phyloP scores from a whole-genome alignment of 2,888 invertebrate genomes.

The Galerucella nymphaeae region DNA sequence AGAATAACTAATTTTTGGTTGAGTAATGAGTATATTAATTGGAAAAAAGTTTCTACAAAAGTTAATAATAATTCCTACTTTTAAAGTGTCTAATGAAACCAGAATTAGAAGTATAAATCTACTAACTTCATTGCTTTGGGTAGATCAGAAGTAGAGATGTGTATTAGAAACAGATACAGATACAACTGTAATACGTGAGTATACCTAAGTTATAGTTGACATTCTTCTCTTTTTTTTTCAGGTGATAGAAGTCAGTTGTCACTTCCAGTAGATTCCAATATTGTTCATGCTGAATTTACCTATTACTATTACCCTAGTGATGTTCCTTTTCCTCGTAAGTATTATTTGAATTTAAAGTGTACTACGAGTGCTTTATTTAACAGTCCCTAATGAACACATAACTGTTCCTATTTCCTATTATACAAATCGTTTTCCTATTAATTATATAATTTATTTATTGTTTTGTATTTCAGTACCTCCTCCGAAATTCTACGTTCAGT shows the following conservation, averaged over 20 bases:
- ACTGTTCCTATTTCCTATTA: too few species aligned
- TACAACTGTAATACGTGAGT: background rate
- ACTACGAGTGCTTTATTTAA: too few species aligned
- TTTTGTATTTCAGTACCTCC: constrained; percentile 81
- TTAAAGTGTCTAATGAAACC: too few species aligned
- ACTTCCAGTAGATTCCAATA: constrained; percentile 89
- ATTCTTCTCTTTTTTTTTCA: constrained; percentile 50
- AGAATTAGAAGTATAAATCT: background rate
- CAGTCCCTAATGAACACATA: too few species aligned
- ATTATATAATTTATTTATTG: constrained; percentile 30
- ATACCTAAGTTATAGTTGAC: background rate
- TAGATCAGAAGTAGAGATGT: background rate
- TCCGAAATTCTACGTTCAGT: constrained; percentile 89
- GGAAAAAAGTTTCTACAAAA: too few species aligned
- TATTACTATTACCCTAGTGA: constrained; percentile 97
- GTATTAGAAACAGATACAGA: background rate
- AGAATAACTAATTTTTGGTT: too few species aligned
- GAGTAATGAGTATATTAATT: too few species aligned
- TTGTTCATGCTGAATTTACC: constrained; percentile 95
- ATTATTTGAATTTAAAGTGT: background rate
- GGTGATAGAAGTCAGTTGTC: constrained; percentile 83
- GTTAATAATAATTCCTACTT: too few species aligned
- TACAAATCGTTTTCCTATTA: too few species aligned
- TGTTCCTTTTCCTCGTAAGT: constrained; percentile 86
- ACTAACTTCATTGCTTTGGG: background rate